Base-by-base conservation (phyloP, 2,888 invertebrate species). In the Venustoraphidia nigricollis region DNA sequence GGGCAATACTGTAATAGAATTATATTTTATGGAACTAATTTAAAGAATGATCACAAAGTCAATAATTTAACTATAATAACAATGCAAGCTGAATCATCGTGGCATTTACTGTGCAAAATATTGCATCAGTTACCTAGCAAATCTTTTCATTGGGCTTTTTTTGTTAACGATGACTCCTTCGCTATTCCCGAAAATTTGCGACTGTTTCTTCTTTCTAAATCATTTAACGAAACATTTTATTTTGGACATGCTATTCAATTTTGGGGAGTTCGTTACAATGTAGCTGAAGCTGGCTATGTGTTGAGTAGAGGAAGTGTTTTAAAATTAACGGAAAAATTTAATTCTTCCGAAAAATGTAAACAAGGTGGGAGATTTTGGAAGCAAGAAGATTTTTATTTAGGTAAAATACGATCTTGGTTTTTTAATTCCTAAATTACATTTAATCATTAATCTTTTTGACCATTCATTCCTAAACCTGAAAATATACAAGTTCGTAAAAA, bases 371-470 rank as follows among this genome's bases (percentile, higher is more conserved):
- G 66, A 49, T 74, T 69, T 57, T 70, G 71, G 67, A 75, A 75
- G 53, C 70, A 71, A 55, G 76, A 76, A 60, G 76, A 75, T 60
- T 75, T 68, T 60, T 72, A 73, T 61, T 66, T 76, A 50, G 75
- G 75, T 72, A 58, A 27, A 27, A 27, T 27, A 27, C 6, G 27
- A 27, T 6, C 27, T 27, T 27, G 1, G 1, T 27, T 27, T 27
- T 27, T 27, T 27, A 27, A 27, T 17, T 17, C n/a, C 17, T 17
- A 17, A 17, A 17, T 17, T 17, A 17, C 4, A 17, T 17, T 17
- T 17, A 17, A 6, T 27, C 27, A 27, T 17, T 4, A 17, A 17
- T 17, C n/a, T 17, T 17, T 17, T 17, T 17, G 17, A 17, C 17
- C 17, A 17, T 6, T 27, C 27, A 27, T 27, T 27, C 27, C 27